Evolutionary conservation across 2,888 invertebrate genomes (phyloP).

Genomic region (Melanophora roralis): DNA sequence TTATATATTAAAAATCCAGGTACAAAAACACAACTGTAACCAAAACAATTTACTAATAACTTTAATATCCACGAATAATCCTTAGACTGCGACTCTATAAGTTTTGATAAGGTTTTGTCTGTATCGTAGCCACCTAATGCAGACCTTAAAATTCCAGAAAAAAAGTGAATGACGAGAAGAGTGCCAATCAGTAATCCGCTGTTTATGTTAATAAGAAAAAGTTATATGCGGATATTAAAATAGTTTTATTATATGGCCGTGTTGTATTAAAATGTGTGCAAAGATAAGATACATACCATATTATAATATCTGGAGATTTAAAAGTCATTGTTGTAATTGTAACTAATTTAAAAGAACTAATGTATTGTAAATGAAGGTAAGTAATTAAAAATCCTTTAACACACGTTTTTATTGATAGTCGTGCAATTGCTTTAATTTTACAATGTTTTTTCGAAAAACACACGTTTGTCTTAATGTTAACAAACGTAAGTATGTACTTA

Average conservation of each 20-base stretch:
- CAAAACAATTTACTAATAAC: slow-evolving; percentile 87
- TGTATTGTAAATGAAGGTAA: background rate
- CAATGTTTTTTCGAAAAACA: background rate
- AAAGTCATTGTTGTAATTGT: slow-evolving; percentile 70
- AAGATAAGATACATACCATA: slow-evolving; percentile 67
- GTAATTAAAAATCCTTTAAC: background rate
- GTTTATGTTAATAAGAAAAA: too few species aligned
- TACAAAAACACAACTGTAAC: slow-evolving; percentile 91
- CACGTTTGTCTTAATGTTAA: background rate
- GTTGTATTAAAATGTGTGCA: too few species aligned
- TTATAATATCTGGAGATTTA: slow-evolving; percentile 76
- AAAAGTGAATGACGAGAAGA: slow-evolving; percentile 74
- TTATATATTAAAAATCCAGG: slow-evolving; percentile 90
- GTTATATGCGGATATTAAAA: too few species aligned
- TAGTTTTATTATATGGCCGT: too few species aligned
- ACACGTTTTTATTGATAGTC: background rate
- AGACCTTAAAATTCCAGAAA: slow-evolving; percentile 73
- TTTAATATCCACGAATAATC: slow-evolving; percentile 87
- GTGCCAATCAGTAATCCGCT: slow-evolving; percentile 71
- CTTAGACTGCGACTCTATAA: slow-evolving; percentile 77
- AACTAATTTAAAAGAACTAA: background rate
- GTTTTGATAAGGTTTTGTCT: slow-evolving; percentile 73
- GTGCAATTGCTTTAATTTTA: background rate
- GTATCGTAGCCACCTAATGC: slow-evolving; percentile 74
- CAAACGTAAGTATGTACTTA: too few species aligned